Conservation (phyloP, 2,797 vertebrate species). For the Anabacerthia variegaticeps region DNA sequence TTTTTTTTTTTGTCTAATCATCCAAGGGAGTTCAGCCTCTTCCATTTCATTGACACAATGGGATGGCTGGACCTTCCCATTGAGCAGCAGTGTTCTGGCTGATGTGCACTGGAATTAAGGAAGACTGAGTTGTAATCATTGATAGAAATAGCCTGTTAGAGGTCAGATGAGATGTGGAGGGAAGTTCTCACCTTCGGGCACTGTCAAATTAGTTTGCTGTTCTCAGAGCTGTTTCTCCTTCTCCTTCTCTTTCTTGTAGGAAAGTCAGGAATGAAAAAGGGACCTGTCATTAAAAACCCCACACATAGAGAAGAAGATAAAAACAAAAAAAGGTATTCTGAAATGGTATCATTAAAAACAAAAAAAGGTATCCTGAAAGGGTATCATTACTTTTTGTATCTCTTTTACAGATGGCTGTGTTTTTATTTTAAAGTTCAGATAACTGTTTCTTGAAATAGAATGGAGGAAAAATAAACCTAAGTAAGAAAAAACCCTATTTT, state of each 20-base stretch:
- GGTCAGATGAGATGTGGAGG: background rate
- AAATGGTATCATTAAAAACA: background rate
- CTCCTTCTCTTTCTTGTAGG: too few species aligned
- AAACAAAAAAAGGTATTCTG: background rate
- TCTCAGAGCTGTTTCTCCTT: background rate
- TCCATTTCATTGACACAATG: rapidly evolving
- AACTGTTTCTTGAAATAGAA: background rate
- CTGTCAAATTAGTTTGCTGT: background rate
- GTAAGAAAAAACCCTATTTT: background rate
- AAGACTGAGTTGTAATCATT: background rate
- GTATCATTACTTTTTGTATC: background rate
- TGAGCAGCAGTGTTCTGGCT: background rate
- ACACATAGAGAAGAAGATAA: background rate
- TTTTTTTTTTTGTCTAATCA: background rate
- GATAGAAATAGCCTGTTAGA: background rate
- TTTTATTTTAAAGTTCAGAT: background rate
- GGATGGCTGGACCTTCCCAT: background rate
- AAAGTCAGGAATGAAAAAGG: background rate
- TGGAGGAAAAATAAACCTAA: background rate
- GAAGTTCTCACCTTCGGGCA: background rate
- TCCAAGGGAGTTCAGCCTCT: background rate
- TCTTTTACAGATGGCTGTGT: background rate
- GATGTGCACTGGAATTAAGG: background rate
- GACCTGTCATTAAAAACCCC: background rate
- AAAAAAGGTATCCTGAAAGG: background rate